Evolutionary conservation across 2,113 vertebrate genomes (phyloP).

Genomic region (Rhegmatorhina hoffmannsi): DNA sequence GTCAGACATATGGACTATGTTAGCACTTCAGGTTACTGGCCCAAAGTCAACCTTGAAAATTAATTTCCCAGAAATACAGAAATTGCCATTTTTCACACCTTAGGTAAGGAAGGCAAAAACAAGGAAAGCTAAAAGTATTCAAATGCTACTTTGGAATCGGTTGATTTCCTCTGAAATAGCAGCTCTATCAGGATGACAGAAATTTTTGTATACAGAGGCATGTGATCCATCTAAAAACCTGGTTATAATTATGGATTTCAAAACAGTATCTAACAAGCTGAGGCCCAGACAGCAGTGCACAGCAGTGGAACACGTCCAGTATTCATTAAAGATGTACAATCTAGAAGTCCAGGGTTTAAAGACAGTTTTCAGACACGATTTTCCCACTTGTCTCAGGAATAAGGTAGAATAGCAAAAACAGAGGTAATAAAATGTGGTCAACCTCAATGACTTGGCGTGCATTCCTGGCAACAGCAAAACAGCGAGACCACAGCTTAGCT

Average conservation of each 20-base stretch:
- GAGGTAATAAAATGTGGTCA: slow-evolving; percentile 72
- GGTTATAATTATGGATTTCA: slow-evolving; percentile 54
- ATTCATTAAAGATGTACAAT: slow-evolving; percentile 69
- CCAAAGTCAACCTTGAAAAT: slow-evolving; percentile 59
- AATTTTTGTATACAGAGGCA: not conserved
- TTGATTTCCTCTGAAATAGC: slow-evolving; percentile 37
- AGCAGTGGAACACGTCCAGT: slow-evolving; percentile 54
- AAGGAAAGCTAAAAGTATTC: slow-evolving; percentile 53
- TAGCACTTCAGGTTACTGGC: slow-evolving; percentile 65
- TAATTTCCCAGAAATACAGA: slow-evolving; percentile 68
- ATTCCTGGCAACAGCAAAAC: slow-evolving; percentile 40
- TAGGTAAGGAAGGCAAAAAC: slow-evolving; percentile 37
- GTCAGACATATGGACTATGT: slow-evolving; percentile 68
- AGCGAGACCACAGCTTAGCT: slow-evolving; percentile 59
- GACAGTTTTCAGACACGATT: slow-evolving; percentile 61
- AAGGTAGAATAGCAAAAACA: slow-evolving; percentile 71
- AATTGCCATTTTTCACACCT: slow-evolving; percentile 58
- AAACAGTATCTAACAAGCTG: slow-evolving; percentile 40
- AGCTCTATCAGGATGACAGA: not conserved
- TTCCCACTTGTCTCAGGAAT: slow-evolving; percentile 67
- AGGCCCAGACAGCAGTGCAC: slow-evolving; percentile 38
- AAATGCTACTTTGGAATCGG: slow-evolving; percentile 25
- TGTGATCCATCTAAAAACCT: not conserved
- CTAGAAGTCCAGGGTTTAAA: slow-evolving; percentile 62
- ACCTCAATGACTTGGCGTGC: slow-evolving; percentile 65